Evolutionary conservation across 2,888 invertebrate species (phyloP).

Genomic region (Schizaphis graminum): DNA sequence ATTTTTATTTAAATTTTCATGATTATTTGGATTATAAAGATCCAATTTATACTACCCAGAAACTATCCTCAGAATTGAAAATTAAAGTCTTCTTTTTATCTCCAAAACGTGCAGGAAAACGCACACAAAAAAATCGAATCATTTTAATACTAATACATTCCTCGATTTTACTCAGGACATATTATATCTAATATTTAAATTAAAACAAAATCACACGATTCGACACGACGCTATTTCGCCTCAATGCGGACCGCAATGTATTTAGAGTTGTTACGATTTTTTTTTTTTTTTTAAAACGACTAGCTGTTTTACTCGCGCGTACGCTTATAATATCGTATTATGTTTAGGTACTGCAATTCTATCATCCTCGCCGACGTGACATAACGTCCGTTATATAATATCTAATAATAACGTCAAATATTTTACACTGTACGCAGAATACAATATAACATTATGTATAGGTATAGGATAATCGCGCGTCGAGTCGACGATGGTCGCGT

Average conservation of each 20-base stretch:
- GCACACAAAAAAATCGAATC: not conserved
- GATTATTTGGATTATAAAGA: not conserved
- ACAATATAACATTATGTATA: not conserved
- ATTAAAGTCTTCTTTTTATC: not conserved
- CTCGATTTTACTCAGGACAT: not conserved
- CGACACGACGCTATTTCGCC: not conserved
- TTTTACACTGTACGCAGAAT: too few relatives aligned
- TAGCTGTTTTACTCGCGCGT: not conserved
- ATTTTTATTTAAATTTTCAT: not conserved
- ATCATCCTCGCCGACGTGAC: not conserved
- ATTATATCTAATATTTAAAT: not conserved
- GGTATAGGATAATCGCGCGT: not conserved
- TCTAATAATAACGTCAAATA: not conserved
- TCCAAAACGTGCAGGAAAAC: not conserved
- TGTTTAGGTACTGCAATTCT: not conserved
- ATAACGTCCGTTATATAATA: not conserved
- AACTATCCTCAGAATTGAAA: not conserved
- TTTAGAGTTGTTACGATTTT: not conserved
- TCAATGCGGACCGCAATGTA: not conserved
- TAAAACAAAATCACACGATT: too few relatives aligned
- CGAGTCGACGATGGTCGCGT: not conserved
- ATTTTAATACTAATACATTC: not conserved
- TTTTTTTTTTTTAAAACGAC: not conserved
- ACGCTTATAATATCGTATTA: not conserved
- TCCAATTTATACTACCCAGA: not conserved